Conservation (phyloP, 2,113 vertebrate species). For the Penelope pileata region DNA sequence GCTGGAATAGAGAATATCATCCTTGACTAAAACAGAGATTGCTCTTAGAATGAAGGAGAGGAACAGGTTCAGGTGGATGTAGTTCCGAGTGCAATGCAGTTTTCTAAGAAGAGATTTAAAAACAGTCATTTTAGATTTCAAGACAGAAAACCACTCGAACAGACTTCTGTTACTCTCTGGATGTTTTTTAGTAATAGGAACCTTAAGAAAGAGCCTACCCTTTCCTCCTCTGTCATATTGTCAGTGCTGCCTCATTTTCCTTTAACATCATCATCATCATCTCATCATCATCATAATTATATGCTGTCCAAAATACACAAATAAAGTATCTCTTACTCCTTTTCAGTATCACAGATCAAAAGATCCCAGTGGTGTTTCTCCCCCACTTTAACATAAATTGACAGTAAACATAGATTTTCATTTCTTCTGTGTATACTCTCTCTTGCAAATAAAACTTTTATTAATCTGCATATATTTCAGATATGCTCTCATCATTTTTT, state of each 20-base stretch:
- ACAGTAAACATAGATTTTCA: not conserved
- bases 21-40: constrained; percentile 89
- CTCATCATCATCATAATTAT: not conserved
- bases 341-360: not conserved
- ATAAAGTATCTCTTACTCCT: not conserved
- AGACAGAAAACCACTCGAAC: not conserved
- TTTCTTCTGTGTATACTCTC: not conserved
- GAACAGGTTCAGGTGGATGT: constrained; percentile 95
- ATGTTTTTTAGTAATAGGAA: not conserved
- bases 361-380: not conserved
- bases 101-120: constrained; percentile 77
- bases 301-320: not conserved
- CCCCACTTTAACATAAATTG: not conserved
- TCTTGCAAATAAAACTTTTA: not conserved
- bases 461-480: not conserved
- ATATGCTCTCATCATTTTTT: not conserved
- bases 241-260: not conserved
- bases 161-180: not conserved
- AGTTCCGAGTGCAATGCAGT: constrained; percentile 93
- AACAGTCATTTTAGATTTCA: not conserved
- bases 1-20: constrained; percentile 85
- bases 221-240: not conserved
- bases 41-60: constrained; percentile 92
- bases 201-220: not conserved
- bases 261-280: not conserved